phyloP scores from a whole-genome alignment of 2,113 vertebrate genomes.

The Murina feae region DNA sequence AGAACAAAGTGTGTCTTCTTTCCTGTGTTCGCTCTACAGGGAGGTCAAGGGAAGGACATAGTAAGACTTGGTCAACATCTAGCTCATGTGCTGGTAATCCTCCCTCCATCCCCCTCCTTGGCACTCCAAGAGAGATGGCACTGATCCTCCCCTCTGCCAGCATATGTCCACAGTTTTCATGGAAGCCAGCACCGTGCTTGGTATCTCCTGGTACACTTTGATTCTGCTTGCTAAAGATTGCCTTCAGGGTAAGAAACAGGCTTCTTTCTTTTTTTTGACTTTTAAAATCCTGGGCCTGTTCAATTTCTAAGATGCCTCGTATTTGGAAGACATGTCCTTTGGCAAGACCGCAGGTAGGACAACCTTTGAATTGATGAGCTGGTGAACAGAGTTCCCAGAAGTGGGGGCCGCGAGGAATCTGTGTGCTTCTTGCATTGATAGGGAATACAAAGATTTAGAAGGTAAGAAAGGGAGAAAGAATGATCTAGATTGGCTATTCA shows the following conservation, averaged over 20 bases:
- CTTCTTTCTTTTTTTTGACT: slow-evolving; percentile 19
- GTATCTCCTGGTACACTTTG: background rate
- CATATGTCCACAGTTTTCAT: background rate
- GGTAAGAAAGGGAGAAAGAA: background rate
- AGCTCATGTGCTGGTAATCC: fast-evolving
- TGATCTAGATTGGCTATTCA: background rate
- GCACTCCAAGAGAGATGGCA: background rate
- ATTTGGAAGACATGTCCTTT: background rate
- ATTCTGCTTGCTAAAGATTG: background rate
- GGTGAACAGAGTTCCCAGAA: background rate
- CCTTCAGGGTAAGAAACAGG: background rate
- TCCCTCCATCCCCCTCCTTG: too few species aligned
- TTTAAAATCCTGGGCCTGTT: background rate
- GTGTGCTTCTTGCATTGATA: background rate
- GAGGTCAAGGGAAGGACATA: background rate
- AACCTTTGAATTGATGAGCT: background rate
- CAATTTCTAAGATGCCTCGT: background rate
- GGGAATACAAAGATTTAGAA: background rate
- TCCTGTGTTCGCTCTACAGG: background rate
- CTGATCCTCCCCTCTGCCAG: background rate
- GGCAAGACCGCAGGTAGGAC: background rate
- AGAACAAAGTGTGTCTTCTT: background rate
- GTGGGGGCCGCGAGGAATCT: background rate
- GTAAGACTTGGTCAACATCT: too few species aligned
- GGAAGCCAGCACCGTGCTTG: background rate